Conservation (phyloP, 2,888 invertebrate genomes). For the Cyclophora punctaria region DNA sequence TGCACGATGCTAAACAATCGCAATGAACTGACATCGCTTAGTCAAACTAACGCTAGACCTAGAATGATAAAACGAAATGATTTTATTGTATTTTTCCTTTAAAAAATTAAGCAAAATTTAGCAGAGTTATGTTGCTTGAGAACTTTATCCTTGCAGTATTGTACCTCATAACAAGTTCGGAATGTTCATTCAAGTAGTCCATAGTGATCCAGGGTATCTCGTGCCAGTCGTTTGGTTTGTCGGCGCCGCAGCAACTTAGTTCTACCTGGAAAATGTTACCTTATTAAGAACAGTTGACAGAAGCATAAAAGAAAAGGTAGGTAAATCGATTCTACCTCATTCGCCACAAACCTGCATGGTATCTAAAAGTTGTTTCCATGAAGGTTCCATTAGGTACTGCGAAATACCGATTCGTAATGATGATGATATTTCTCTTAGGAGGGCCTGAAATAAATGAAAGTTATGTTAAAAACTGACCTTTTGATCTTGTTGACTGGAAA, state of each 20-base stretch:
- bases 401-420: constrained; percentile 73
- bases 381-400: constrained; percentile 70
- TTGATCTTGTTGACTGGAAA: too few relatives aligned
- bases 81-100: too few relatives aligned
- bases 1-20: too few relatives aligned
- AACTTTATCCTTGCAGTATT: constrained; percentile 8
- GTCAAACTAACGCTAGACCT: too few relatives aligned
- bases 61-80: too few relatives aligned
- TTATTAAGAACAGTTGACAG: too few relatives aligned
- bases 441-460: constrained; percentile 32
- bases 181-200: constrained; percentile 62
- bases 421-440: constrained; percentile 61
- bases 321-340: not conserved
- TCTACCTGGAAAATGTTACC: constrained; percentile 37
- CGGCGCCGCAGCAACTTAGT: constrained; percentile 74
- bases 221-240: constrained; percentile 74
- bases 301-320: too few relatives aligned
- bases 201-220: constrained; percentile 75
- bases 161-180: constrained; percentile 52
- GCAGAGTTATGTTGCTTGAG: not conserved
- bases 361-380: constrained; percentile 75
- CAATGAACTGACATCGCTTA: too few relatives aligned
- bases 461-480: too few relatives aligned
- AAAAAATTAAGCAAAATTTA: too few relatives aligned
- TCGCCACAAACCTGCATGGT: constrained; percentile 62